Evolutionary conservation across 2,797 vertebrate genomes (phyloP), one percentile per base, ranked within the genome.

Genomic region (Pelodytes ibericus): DNA sequence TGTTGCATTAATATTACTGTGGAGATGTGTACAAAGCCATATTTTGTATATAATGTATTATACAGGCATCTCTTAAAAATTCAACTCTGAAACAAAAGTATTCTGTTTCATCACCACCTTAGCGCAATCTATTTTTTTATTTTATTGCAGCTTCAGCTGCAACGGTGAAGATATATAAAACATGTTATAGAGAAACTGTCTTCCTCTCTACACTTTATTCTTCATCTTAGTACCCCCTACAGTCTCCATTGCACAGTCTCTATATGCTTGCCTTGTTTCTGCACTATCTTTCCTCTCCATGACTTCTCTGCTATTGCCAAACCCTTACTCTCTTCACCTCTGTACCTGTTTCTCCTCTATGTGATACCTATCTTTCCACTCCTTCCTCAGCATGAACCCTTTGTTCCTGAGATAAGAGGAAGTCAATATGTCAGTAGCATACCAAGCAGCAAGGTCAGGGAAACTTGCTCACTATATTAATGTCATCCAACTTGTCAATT

Each of bases 391-490:
- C 64, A 79, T 3, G 63, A 20, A 56, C 25, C n/a, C 47, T 79
- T 73, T 79, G 70, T 79, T 68, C 76, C 58, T 62, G n/a, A 79
- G 76, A 79, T 79, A 79, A 79, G 70, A 79, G 25, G 56, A 79
- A 79, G 76, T 79, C 76, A 79, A 79, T 79, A 79, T 79, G 70
- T 79, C 70, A 73, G 76, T 61, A 67, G 70, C 76, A 73, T 72
- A 68, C 76, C 76, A 73, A 79, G 76, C 63, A 79, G 64, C 76
- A 79, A 68, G 76, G 76, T 73, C 70, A 73, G 70, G 53, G 56
- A 18, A 68, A 68, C 62, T 62, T 31, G 63, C 36, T 44, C 53
- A 62, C 72, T 79, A 57, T 33, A 79, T 73, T 79, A 73, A 67
- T 57, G 56, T 57, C 36, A 67, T 72, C 63, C 57, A 51, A 24